Evolutionary conservation across 2,797 vertebrate genomes (phyloP).

Genomic region (Sardinella longiceps): DNA sequence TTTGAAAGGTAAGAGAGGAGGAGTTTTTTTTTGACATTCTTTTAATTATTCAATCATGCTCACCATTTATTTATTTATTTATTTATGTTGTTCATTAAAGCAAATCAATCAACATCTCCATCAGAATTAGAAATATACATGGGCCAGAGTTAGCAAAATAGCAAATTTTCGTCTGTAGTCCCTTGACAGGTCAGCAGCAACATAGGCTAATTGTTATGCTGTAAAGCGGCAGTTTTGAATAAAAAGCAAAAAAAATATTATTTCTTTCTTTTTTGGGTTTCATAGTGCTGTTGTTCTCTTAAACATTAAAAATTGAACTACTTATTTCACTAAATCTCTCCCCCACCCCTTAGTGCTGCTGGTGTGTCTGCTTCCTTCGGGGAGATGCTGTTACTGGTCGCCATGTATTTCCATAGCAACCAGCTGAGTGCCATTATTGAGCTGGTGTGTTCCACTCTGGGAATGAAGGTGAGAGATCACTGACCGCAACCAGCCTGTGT

Average conservation of each 20-base stretch:
- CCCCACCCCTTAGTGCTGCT: constrained; percentile 81
- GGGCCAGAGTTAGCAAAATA: no score
- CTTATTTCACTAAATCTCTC: neutral
- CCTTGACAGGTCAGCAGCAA: no score
- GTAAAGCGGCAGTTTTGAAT: neutral
- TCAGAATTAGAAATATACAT: no score
- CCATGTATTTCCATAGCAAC: constrained; percentile 64
- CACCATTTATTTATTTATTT: no score
- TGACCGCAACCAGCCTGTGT: constrained; percentile 28
- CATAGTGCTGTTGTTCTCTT: constrained; percentile 20
- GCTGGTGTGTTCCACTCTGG: constrained; percentile 97
- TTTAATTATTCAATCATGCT: no score
- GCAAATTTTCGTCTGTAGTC: no score
- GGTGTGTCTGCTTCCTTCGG: constrained; percentile 98
- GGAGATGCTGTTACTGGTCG: constrained; percentile 53
- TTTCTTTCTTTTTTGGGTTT: constrained; percentile 45
- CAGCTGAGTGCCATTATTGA: constrained; percentile 98
- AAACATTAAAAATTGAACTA: neutral
- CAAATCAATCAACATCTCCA: no score
- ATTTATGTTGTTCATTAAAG: no score
- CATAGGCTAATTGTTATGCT: no score
- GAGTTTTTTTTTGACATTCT: neutral
- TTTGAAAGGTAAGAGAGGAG: constrained; percentile 88
- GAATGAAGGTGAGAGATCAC: constrained; percentile 91
- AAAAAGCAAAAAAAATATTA: constrained; percentile 38